phyloP scores from a whole-genome alignment of 2,113 vertebrate species.

The Lanius collurio region DNA sequence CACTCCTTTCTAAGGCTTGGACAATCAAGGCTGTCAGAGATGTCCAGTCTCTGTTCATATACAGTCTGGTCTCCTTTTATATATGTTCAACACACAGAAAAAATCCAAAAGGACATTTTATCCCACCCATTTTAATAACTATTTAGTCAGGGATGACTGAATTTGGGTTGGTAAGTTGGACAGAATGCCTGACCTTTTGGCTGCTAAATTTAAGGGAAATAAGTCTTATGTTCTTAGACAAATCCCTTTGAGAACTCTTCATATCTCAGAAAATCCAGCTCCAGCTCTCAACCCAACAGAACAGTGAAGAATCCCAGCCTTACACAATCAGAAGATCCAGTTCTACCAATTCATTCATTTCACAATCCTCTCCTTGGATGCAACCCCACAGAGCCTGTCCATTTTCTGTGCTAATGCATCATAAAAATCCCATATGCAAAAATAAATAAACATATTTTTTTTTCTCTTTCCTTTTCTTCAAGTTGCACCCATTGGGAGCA shows the following conservation, averaged over 20 bases:
- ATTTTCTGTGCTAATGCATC: neutral
- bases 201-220: neutral
- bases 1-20: neutral
- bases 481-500: neutral
- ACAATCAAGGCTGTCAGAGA: neutral
- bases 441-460: neutral
- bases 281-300: neutral
- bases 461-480: neutral
- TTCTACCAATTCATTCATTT: neutral
- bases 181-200: neutral
- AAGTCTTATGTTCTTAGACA: neutral
- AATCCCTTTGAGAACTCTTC: slow-evolving; percentile 2
- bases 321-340: neutral
- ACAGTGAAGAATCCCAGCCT: neutral
- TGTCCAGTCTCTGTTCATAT: neutral
- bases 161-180: neutral
- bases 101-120: neutral
- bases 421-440: neutral
- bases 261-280: neutral
- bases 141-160: neutral
- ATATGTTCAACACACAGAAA: neutral
- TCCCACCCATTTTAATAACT: neutral
- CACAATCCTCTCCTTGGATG: neutral
- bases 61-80: neutral
- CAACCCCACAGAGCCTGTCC: neutral